Evolutionary conservation across 2,888 invertebrate species (phyloP).

Genomic region (Morinoia aosen): DNA sequence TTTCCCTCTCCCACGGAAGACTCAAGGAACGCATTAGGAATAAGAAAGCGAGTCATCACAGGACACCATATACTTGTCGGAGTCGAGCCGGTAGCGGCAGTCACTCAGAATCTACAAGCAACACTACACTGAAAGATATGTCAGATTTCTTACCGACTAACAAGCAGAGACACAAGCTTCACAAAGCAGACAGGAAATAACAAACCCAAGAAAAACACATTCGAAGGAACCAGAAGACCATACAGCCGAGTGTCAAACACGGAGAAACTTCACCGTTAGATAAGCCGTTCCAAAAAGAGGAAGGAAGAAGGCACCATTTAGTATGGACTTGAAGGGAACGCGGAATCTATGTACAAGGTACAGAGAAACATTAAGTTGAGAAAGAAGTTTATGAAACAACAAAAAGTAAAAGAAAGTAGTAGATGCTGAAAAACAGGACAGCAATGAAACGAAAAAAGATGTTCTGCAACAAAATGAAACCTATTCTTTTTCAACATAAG

Average conservation of each 20-base stretch:
- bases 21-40: neutral
- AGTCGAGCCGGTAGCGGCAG: neutral
- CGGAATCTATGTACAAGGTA: too few species aligned
- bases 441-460: too few species aligned
- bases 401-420: too few species aligned
- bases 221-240: neutral
- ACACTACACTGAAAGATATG: neutral
- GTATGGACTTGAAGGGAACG: too few species aligned
- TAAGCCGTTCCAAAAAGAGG: too few species aligned
- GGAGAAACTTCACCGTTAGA: neutral
- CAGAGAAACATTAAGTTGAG: too few species aligned
- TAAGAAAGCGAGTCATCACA: neutral
- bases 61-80: neutral
- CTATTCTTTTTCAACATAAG: too few species aligned
- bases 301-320: too few species aligned
- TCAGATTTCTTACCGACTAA: neutral
- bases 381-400: too few species aligned
- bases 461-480: too few species aligned
- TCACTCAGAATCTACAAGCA: neutral
- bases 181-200: neutral
- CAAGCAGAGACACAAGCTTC: neutral
- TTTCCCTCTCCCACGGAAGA: neutral
- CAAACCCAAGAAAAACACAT: neutral
- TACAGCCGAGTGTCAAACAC: neutral
- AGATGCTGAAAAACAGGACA: too few species aligned